Evolutionary conservation across 2,113 vertebrate genomes (phyloP).

Genomic region (Hippotragus niger): DNA sequence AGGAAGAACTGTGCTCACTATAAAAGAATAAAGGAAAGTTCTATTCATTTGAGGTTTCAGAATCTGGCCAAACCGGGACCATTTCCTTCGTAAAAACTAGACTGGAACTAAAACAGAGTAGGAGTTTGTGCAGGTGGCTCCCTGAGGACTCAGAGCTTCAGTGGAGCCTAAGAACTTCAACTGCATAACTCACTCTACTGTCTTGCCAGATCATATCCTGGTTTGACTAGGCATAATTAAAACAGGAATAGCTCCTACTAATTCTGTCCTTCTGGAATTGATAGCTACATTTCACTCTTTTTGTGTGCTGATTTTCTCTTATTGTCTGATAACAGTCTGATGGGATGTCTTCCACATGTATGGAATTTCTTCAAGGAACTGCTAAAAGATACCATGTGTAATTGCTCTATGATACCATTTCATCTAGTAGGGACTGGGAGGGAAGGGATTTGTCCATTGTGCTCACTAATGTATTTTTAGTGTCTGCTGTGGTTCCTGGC

Average conservation of each 20-base stretch:
- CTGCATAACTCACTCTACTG: constrained; percentile 91
- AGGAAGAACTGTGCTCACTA: constrained; percentile 78
- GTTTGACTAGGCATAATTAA: constrained; percentile 92
- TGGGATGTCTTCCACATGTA: background rate
- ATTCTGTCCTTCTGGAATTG: constrained; percentile 89
- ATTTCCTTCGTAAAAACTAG: constrained; percentile 76
- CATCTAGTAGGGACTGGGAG: background rate
- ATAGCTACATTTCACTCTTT: background rate
- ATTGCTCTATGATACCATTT: background rate
- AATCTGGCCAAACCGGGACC: constrained; percentile 71
- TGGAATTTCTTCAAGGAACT: background rate
- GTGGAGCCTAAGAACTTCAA: constrained; percentile 87
- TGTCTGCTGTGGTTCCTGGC: background rate
- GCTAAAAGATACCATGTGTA: background rate
- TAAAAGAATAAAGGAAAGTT: constrained; percentile 74
- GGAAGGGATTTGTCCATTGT: background rate
- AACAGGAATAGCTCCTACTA: constrained; percentile 92
- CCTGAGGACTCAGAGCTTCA: constrained; percentile 81
- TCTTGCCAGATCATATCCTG: constrained; percentile 91
- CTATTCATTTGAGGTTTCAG: constrained; percentile 73
- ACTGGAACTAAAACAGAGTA: constrained; percentile 67
- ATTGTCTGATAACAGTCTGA: background rate
- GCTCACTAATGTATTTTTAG: background rate
- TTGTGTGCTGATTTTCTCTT: background rate
- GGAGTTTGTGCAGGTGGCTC: constrained; percentile 73